Evolutionary conservation across 1,140 invertebrate species (phyloP), one percentile per base, ranked within the genome.

Genomic region (Pogonomyrmex californicus): DNA sequence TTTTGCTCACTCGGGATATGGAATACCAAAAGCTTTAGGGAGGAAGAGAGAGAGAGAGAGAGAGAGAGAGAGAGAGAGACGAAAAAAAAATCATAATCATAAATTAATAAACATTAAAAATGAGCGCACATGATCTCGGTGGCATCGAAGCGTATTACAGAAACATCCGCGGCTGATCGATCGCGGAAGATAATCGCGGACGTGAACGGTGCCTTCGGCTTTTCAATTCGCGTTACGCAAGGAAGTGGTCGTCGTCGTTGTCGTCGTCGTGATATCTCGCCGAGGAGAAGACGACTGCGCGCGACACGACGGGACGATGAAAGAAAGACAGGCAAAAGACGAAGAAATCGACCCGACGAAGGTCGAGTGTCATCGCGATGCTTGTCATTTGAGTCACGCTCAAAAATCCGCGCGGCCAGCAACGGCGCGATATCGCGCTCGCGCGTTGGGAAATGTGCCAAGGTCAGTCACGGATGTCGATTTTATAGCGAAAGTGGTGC

Each of bases 361-460:
- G 78, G 68, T 38, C 68, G 54, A 30, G 10, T 33, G 41, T 56
- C 54, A 38, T 30, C 33, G 63, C 36, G 36, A 10, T 4, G 1
- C 30, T 83, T 75, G 79, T 83, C 68, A 75, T 73, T 73, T 7
- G 41, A 73, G 54, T 58, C 79, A 83, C 68, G 79, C 47, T 49
- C 33, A 17, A 83, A 60, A 83, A 75, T 36, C 44, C 38, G 68
- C 68, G 66, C n/a, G 38, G 14, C n/a, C 62, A 51, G 9, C 56
- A n/a, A 6, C 73, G 54, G 10, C 36, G 60, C 62, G 65, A 38
- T 71, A 56, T 75, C 33, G 68, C 68, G 47, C 38, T n/a, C n/a
- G n/a, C n/a, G n/a, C 41, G 54, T 38, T 60, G 68, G 12, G 54
- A 83, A 83, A 83, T 73, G 33, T 83, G 79, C 68, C 79, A 83